A percentile compares a stretch with the other conserved stretches of the same genome.
phyloP scores from a whole-genome alignment of 1,140 invertebrate species.

The Trialeurodes vaporariorum region DNA sequence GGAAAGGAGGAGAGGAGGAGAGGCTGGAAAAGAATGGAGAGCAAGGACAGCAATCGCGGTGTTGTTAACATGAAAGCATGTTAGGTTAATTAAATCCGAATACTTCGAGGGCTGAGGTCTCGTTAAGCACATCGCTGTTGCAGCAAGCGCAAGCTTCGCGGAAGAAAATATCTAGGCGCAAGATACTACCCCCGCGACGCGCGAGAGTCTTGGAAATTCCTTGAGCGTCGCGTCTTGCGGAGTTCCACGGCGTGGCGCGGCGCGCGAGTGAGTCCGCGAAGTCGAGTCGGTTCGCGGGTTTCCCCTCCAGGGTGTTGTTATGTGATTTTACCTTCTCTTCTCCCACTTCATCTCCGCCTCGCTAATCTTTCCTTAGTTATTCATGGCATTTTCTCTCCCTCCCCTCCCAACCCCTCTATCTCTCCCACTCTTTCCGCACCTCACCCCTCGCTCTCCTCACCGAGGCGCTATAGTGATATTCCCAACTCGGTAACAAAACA shows the following conservation, averaged over 20 bases:
- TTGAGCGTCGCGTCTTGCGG: background rate
- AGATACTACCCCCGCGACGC: background rate
- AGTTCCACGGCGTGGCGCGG: too few species aligned
- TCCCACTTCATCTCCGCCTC: too few species aligned
- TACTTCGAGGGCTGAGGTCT: background rate
- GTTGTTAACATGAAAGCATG: background rate
- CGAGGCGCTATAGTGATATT: background rate
- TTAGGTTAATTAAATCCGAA: background rate
- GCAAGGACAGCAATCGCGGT: too few species aligned
- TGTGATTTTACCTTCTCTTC: background rate
- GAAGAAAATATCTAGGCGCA: background rate
- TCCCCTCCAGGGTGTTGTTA: background rate
- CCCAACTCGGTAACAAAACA: background rate
- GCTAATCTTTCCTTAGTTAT: background rate
- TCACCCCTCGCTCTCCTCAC: too few species aligned
- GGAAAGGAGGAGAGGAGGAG: too few species aligned
- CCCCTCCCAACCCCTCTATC: too few species aligned
- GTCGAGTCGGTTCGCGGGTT: too few species aligned
- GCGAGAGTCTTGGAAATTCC: background rate
- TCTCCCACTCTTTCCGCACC: too few species aligned
- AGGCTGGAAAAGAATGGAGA: too few species aligned
- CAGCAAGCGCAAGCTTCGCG: background rate
- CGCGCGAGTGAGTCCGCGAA: too few species aligned
- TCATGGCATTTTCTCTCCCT: background rate
- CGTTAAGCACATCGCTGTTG: too few species aligned